Conservation (phyloP, 2,113 vertebrate genomes). For the Sakesphorus luctuosus region DNA sequence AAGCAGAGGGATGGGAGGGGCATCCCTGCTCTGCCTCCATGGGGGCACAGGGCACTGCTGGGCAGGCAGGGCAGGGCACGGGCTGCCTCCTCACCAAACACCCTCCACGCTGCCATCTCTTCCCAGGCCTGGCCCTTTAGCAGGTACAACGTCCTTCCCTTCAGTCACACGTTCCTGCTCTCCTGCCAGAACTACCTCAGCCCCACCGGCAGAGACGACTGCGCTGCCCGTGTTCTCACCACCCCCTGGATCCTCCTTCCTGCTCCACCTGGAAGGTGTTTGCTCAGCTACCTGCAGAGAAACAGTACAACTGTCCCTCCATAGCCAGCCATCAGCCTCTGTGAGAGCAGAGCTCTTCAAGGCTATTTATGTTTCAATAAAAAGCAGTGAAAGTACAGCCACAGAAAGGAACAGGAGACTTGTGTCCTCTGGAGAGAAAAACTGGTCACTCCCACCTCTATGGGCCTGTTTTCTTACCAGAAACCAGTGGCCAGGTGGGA, state of each 20-base stretch:
- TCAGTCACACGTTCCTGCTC: neutral
- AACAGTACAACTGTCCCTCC: neutral
- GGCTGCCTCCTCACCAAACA: neutral
- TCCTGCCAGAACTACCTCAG: conserved; percentile 1
- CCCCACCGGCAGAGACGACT: neutral
- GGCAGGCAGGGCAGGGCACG: neutral
- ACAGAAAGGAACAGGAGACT: neutral
- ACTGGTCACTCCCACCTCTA: neutral
- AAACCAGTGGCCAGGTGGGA: neutral
- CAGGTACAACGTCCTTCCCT: neutral
- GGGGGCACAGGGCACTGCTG: neutral
- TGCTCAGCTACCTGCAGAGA: neutral
- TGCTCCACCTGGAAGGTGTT: neutral
- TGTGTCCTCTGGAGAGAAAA: neutral
- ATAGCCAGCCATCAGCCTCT: neutral
- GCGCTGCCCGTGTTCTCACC: neutral
- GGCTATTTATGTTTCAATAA: neutral
- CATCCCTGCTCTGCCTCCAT: neutral
- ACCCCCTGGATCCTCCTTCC: neutral
- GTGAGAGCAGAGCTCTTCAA: neutral
- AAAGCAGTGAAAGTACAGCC: neutral
- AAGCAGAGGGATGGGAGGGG: neutral
- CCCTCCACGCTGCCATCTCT: neutral
- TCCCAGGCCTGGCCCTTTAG: neutral
- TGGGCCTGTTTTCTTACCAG: neutral